Evolutionary conservation across 2,888 invertebrate genomes (phyloP).

Genomic region (Schizotus pectinicornis): DNA sequence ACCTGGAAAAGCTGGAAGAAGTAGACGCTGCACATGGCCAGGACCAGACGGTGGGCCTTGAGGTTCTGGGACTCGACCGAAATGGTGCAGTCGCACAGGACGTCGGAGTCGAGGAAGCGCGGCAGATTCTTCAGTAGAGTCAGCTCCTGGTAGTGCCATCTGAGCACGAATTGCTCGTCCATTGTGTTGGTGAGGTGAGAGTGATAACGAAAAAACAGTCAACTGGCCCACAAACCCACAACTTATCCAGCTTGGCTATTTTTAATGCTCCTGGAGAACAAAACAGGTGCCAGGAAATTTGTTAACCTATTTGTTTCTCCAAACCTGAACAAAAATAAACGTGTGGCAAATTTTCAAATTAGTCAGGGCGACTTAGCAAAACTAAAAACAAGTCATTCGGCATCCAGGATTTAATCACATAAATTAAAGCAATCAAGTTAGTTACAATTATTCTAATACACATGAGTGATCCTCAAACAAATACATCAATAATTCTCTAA

Average conservation of each 20-base stretch:
- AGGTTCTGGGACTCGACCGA: conserved; percentile 85
- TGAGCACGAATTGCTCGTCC: conserved; percentile 52
- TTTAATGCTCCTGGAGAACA: conserved; percentile 56
- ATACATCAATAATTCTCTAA: too few species aligned
- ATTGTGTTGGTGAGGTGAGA: conserved; percentile 34
- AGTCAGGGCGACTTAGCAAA: too few species aligned
- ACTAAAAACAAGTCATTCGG: too few species aligned
- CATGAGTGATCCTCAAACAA: too few species aligned
- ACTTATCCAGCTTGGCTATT: conserved; percentile 57
- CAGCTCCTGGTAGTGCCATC: conserved; percentile 57
- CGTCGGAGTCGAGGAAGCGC: conserved; percentile 77
- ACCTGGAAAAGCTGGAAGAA: conserved; percentile 89
- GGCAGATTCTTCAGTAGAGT: conserved; percentile 76
- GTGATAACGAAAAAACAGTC: conserved; percentile 47
- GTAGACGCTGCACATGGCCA: conserved; percentile 90
- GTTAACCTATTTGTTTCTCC: conserved; percentile 43
- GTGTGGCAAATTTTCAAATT: too few species aligned
- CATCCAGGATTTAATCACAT: too few species aligned
- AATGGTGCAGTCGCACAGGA: conserved; percentile 85
- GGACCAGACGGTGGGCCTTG: conserved; percentile 83
- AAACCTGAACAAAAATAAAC: conserved; percentile 36
- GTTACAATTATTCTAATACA: too few species aligned
- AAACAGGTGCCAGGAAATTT: conserved; percentile 57
- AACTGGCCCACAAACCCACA: conserved; percentile 49
- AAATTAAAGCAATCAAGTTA: too few species aligned